phyloP scores from a whole-genome alignment of 1,140 invertebrate genomes.

The Microplitis mediator region DNA sequence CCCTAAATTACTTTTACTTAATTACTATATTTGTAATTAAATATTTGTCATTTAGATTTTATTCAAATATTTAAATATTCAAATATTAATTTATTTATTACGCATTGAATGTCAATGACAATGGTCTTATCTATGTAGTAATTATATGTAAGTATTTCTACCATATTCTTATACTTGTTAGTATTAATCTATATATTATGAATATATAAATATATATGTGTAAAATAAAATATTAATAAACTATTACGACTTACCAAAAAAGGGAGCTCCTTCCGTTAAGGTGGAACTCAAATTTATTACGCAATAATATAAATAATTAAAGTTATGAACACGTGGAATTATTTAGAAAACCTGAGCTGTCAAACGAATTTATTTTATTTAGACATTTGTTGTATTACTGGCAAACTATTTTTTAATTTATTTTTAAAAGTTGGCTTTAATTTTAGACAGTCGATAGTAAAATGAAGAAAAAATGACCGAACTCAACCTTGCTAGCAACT shows the following conservation, averaged over 20 bases:
- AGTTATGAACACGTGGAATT: conserved; percentile 43
- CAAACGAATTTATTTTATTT: conserved; percentile 47
- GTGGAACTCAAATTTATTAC: conserved; percentile 45
- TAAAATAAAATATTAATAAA: no score
- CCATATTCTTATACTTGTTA: no score
- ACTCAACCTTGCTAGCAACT: neutral
- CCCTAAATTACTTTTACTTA: neutral
- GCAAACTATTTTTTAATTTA: neutral
- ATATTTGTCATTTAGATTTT: neutral
- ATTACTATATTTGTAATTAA: neutral
- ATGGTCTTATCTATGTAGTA: no score
- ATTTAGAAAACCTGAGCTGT: conserved; percentile 44
- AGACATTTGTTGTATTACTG: conserved; percentile 35
- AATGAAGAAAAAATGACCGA: neutral
- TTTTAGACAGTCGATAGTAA: neutral
- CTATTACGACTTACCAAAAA: conserved; percentile 45
- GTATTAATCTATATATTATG: no score
- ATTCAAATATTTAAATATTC: neutral
- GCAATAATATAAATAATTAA: conserved; percentile 45
- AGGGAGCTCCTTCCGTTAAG: conserved; percentile 46
- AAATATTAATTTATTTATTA: no score
- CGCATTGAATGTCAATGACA: no score
- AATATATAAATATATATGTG: no score
- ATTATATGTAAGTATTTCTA: no score
- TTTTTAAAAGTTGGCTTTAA: neutral